phyloP scores from a whole-genome alignment of 1,140 invertebrate genomes.

The Scaptomyza graminum region DNA sequence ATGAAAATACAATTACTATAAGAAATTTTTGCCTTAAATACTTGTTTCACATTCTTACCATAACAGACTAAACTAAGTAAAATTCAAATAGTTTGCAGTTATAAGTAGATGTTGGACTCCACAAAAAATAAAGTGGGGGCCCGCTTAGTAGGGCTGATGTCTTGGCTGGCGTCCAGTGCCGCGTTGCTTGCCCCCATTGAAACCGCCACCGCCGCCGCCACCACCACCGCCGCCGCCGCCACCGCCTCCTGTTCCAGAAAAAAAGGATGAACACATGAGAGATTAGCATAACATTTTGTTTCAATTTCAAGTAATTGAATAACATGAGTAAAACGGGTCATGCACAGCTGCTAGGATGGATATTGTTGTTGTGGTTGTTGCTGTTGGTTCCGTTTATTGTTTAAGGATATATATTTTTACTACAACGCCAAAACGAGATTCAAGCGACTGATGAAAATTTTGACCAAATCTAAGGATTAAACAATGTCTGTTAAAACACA shows the following conservation, averaged over 20 bases:
- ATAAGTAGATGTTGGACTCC: constrained; percentile 61
- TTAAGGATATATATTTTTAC: constrained; percentile 18
- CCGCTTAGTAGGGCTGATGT: constrained; percentile 83
- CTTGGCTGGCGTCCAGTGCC: constrained; percentile 81
- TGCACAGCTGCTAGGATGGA: constrained; percentile 40
- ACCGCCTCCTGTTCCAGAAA: constrained; percentile 56
- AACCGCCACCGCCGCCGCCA: constrained; percentile 71
- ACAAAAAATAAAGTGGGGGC: constrained; percentile 3
- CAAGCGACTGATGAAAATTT: constrained; percentile 65
- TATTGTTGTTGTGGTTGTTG: constrained; percentile 7
- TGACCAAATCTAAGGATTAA: constrained; percentile 75
- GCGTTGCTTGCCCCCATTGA: constrained; percentile 83
- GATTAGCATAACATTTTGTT: background rate
- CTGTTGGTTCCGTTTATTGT: constrained; percentile 1
- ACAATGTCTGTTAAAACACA: constrained; percentile 54
- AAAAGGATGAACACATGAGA: constrained; percentile 21
- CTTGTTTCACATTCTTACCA: constrained; percentile 57
- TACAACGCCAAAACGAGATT: constrained; percentile 62
- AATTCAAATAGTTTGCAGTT: constrained; percentile 82
- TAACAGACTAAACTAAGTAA: constrained; percentile 83
- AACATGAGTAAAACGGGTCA: constrained; percentile 4
- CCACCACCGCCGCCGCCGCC: constrained; percentile 79
- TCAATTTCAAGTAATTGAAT: constrained; percentile 14
- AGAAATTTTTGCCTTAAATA: background rate
- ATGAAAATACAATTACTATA: constrained; percentile 11